phyloP scores from a whole-genome alignment of 2,797 vertebrate species.

The Forpus xanthops region DNA sequence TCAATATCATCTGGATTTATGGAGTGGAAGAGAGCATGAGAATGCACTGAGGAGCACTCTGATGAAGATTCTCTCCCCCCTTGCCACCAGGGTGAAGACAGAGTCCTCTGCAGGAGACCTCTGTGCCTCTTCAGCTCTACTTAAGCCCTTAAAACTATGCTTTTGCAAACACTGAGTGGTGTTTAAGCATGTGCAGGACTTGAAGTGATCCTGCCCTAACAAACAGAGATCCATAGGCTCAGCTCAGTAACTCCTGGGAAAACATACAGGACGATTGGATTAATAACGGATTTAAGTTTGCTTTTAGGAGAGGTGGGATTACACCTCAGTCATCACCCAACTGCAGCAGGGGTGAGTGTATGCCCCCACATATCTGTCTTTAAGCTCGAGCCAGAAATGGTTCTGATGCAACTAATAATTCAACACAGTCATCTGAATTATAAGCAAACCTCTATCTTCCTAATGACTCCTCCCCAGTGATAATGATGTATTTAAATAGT shows the following conservation, averaged over 20 bases:
- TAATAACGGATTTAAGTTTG: fast-evolving
- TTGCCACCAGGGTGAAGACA: neutral
- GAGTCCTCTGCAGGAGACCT: neutral
- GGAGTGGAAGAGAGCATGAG: neutral
- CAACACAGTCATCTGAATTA: neutral
- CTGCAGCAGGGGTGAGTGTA: neutral
- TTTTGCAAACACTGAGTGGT: neutral
- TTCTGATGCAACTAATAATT: neutral
- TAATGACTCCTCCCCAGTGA: conserved; percentile 13
- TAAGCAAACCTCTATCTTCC: neutral
- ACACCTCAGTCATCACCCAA: neutral
- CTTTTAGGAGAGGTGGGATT: neutral
- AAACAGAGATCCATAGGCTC: neutral
- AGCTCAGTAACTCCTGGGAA: neutral
- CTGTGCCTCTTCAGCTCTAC: neutral
- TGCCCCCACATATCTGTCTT: neutral
- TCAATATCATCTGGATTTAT: neutral
- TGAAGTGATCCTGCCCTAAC: neutral
- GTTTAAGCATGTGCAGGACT: neutral
- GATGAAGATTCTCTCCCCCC: neutral
- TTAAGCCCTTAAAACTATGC: neutral
- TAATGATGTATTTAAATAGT: neutral
- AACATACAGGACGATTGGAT: neutral
- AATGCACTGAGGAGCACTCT: neutral
- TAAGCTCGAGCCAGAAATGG: neutral